Evolutionary conservation across 2,888 invertebrate species (phyloP).

Genomic region (Cantharis rustica): DNA sequence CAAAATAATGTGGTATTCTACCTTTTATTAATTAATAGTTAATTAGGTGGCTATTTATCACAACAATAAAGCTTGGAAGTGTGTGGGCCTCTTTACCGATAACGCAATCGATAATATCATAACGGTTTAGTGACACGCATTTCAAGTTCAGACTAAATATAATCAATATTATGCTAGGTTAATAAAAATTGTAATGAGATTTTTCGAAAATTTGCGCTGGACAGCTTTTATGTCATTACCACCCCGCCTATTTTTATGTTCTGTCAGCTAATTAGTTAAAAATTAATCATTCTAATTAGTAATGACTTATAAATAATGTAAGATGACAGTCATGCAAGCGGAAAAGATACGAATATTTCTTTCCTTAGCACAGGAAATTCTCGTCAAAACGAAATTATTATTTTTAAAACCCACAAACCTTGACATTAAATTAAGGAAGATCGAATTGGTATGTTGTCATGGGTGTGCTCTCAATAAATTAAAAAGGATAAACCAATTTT

Average conservation of each 20-base stretch:
- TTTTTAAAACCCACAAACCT: not conserved
- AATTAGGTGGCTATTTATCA: too few relatives aligned
- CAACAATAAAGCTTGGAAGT: not conserved
- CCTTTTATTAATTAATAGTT: too few relatives aligned
- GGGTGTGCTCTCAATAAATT: not conserved
- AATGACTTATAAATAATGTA: not conserved
- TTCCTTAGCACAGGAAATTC: not conserved
- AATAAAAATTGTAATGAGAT: not conserved
- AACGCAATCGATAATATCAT: not conserved
- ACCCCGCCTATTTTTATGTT: not conserved
- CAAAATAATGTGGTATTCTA: too few relatives aligned
- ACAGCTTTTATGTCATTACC: too few relatives aligned
- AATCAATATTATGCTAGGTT: not conserved
- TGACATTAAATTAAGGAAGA: not conserved
- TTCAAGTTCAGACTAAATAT: not conserved
- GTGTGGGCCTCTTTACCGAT: not conserved
- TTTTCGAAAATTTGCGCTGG: not conserved
- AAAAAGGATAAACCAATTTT: not conserved
- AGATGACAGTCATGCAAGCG: not conserved
- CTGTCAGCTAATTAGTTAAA: not conserved
- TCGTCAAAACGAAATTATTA: not conserved
- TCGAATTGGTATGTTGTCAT: not conserved
- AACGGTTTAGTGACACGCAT: not conserved
- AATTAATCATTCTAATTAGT: not conserved
- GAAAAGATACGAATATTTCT: not conserved